Evolutionary conservation across 2,888 invertebrate species (phyloP).

Genomic region (Candidula unifasciata): DNA sequence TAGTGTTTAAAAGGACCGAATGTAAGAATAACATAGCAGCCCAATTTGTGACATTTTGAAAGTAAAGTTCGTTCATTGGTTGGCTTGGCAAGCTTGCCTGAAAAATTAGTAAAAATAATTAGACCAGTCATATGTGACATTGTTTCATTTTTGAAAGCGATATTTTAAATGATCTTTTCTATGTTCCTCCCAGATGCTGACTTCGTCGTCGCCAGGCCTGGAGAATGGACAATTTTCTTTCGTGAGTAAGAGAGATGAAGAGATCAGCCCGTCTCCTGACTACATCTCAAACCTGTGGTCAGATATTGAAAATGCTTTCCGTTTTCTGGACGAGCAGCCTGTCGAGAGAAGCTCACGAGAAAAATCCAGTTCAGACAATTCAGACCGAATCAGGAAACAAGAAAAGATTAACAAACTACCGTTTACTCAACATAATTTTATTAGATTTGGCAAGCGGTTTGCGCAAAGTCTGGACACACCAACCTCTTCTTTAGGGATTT

Average conservation of each 20-base stretch:
- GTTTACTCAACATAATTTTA: slow-evolving; percentile 25
- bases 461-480: neutral
- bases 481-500: neutral
- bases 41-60: no score
- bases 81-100: no score
- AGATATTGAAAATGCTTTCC: slow-evolving; percentile 13
- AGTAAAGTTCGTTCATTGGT: no score
- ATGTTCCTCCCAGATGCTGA: neutral
- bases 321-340: slow-evolving; percentile 23
- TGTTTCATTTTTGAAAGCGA: neutral
- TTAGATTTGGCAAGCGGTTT: slow-evolving; percentile 39
- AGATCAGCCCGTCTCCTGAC: neutral
- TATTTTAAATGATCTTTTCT: neutral
- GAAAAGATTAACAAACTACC: slow-evolving; percentile 13
- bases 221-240: slow-evolving; percentile 75
- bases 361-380: neutral
- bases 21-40: no score
- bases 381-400: neutral
- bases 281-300: slow-evolving; percentile 31
- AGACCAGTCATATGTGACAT: neutral
- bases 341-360: neutral
- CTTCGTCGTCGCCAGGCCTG: neutral
- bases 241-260: neutral
- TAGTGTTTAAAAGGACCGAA: no score
- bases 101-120: neutral